phyloP scores from a whole-genome alignment of 2,888 invertebrate species.

The Sesia bembeciformis region DNA sequence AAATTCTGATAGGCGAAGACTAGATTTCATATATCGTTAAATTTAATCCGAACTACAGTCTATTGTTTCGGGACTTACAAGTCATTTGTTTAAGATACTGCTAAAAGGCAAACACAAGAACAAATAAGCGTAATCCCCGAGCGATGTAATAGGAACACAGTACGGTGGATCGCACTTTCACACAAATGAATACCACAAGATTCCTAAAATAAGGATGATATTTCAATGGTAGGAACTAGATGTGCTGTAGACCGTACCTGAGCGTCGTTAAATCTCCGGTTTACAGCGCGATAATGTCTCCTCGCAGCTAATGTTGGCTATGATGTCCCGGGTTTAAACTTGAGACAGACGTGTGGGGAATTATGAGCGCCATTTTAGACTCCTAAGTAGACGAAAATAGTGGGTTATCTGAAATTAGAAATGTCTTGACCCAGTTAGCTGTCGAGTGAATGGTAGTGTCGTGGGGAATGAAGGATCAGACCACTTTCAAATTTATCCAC shows the following conservation, averaged over 20 bases:
- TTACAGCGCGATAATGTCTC: slow-evolving; percentile 44
- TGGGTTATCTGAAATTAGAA: neutral
- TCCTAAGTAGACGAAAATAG: neutral
- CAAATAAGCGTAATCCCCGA: neutral
- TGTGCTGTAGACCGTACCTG: neutral
- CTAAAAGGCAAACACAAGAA: neutral
- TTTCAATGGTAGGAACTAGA: neutral
- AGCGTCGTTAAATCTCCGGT: slow-evolving; percentile 43
- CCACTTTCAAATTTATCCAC: too few relatives aligned
- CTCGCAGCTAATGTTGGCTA: slow-evolving; percentile 18
- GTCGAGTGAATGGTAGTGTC: too few relatives aligned
- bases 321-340: slow-evolving; percentile 12
- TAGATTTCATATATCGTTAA: too few relatives aligned
- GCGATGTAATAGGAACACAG: neutral
- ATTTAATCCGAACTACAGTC: too few relatives aligned
- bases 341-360: neutral
- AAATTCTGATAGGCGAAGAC: too few relatives aligned
- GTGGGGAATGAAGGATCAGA: too few relatives aligned
- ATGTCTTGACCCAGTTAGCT: neutral
- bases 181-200: neutral
- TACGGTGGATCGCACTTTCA: neutral
- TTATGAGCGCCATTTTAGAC: neutral
- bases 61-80: neutral
- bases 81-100: neutral
- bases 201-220: neutral